phyloP scores from a whole-genome alignment of 2,888 invertebrate genomes.

The Rhogogaster chlorosoma region DNA sequence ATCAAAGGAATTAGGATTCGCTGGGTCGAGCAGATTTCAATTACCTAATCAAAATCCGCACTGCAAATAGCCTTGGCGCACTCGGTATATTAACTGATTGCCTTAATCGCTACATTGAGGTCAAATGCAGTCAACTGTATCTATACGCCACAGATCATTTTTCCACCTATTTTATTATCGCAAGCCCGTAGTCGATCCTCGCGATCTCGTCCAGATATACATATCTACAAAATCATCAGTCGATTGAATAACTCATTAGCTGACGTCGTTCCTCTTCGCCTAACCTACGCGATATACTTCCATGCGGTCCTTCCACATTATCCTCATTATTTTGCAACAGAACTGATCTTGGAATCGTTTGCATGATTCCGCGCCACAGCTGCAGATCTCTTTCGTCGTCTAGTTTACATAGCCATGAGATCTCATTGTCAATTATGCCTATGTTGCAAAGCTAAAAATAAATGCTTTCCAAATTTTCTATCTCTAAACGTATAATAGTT shows the following conservation, averaged over 20 bases:
- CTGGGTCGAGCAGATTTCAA: conserved; percentile 38
- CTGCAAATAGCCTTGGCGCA: conserved; percentile 43
- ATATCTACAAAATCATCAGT: background rate
- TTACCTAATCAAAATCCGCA: conserved; percentile 46
- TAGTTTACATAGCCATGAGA: background rate
- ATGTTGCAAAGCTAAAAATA: background rate
- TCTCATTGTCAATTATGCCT: background rate
- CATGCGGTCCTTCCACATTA: background rate
- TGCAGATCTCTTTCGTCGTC: background rate
- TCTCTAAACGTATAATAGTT: background rate
- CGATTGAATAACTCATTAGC: background rate
- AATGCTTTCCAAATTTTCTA: background rate
- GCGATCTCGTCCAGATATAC: background rate
- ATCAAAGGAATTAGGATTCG: conserved; percentile 42
- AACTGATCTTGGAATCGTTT: background rate
- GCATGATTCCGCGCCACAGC: no score
- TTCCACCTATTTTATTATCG: conserved; percentile 11
- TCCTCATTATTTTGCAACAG: background rate
- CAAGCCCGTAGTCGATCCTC: background rate
- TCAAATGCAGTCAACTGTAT: conserved; percentile 70
- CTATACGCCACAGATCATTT: conserved; percentile 29
- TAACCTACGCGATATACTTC: background rate
- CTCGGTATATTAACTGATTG: conserved; percentile 64
- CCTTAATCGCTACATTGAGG: conserved; percentile 73
- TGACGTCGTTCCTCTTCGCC: background rate